Percentiles rank a stretch among this genome's conserved stretches.
Evolutionary conservation across 2,888 invertebrate species (phyloP).

Genomic region (Tetheella fluctuosa): DNA sequence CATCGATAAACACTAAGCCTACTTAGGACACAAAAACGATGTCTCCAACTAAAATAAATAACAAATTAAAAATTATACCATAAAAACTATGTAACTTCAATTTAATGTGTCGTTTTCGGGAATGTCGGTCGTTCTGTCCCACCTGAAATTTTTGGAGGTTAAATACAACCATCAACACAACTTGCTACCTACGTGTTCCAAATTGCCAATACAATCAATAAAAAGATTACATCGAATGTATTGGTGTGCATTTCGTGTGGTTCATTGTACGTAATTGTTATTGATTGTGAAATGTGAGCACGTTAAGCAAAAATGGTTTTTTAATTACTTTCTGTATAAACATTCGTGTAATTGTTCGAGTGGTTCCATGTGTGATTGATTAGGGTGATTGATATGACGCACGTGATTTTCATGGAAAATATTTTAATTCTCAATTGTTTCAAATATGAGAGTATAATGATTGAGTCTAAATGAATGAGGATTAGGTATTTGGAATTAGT

Average conservation of each 20-base stretch:
- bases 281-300: slow-evolving; percentile 32
- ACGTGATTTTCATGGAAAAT: slow-evolving; percentile 17
- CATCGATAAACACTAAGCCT: too few relatives aligned
- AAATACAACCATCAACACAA: neutral
- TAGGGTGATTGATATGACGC: slow-evolving; percentile 37
- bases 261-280: slow-evolving; percentile 10
- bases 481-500: neutral
- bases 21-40: too few relatives aligned
- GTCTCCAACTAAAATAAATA: too few relatives aligned
- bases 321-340: slow-evolving; percentile 63
- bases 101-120: too few relatives aligned
- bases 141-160: too few relatives aligned
- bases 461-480: neutral
- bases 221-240: slow-evolving; percentile 16
- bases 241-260: neutral
- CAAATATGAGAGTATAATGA: neutral
- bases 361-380: slow-evolving; percentile 50
- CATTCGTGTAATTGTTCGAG: slow-evolving; percentile 51
- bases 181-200: neutral
- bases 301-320: slow-evolving; percentile 49
- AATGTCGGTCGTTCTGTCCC: too few relatives aligned
- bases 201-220: slow-evolving; percentile 19
- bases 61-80: too few relatives aligned
- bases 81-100: too few relatives aligned
- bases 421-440: neutral